phyloP scores from a whole-genome alignment of 2,113 vertebrate species.

The Cyprinodon variegatus region DNA sequence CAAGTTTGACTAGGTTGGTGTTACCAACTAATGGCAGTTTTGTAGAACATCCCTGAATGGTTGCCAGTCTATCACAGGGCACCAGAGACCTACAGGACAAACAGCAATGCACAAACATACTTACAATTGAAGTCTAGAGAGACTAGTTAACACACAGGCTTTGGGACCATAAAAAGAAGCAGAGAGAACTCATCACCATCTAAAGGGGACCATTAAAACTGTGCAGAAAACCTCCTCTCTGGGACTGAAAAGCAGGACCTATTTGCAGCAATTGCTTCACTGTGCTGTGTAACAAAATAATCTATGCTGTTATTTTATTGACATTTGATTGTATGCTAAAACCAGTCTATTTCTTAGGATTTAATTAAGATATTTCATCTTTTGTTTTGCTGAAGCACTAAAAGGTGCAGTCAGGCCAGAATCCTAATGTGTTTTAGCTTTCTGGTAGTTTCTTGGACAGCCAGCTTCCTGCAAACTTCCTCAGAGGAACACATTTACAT shows the following conservation, averaged over 20 bases:
- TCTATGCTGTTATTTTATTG: background rate
- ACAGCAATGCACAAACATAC: background rate
- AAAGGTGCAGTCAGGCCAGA: background rate
- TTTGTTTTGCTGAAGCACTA: background rate
- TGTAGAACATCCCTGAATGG: background rate
- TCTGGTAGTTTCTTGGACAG: conserved; percentile 48
- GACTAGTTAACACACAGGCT: background rate
- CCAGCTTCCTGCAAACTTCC: conserved; percentile 43
- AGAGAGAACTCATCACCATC: background rate
- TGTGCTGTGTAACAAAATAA: background rate
- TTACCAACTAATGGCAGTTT: too few species aligned
- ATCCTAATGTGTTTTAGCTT: conserved; percentile 51
- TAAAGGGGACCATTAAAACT: background rate
- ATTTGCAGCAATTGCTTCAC: background rate
- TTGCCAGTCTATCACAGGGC: background rate
- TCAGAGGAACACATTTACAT: conserved; percentile 34
- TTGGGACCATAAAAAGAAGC: background rate
- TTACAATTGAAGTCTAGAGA: background rate
- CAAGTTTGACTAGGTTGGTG: background rate
- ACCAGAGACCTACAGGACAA: background rate
- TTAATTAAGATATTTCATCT: background rate
- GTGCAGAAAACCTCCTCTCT: too few species aligned
- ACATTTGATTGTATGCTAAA: background rate
- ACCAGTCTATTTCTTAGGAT: background rate
- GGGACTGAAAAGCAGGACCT: background rate